A percentile compares a stretch with the other conserved stretches of the same genome.
phyloP scores from a whole-genome alignment of 2,888 invertebrate genomes.

The Nomada fabriciana region DNA sequence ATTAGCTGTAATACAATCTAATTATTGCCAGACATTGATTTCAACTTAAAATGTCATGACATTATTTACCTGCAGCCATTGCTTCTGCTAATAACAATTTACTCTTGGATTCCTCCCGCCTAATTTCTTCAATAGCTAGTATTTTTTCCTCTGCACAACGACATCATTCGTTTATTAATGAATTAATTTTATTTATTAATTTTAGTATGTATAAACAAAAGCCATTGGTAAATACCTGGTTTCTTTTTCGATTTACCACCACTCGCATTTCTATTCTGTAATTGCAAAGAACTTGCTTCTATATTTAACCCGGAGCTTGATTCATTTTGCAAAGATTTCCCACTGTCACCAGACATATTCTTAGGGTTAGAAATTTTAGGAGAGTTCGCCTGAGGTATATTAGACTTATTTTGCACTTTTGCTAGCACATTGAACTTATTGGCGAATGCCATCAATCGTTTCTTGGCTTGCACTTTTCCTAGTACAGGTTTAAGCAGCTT shows the following conservation, averaged over 20 bases:
- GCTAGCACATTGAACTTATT: conserved; percentile 79
- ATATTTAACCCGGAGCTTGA: conserved; percentile 63
- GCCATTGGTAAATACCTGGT: conserved; percentile 53
- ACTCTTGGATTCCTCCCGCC: conserved; percentile 79
- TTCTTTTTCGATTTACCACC: conserved; percentile 64
- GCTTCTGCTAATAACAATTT: conserved; percentile 74
- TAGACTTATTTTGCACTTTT: conserved; percentile 70
- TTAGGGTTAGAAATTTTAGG: conserved; percentile 50
- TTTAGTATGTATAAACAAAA: neutral
- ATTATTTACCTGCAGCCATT: conserved; percentile 69
- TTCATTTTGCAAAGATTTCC: conserved; percentile 50
- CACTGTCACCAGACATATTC: conserved; percentile 42
- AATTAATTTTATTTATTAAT: neutral
- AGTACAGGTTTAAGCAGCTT: conserved; percentile 81
- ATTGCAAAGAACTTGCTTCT: conserved; percentile 55
- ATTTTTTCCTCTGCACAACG: conserved; percentile 77
- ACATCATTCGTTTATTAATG: conserved; percentile 14
- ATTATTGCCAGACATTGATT: conserved; percentile 16
- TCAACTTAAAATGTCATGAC: neutral
- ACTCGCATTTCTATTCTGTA: conserved; percentile 44
- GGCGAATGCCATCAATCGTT: conserved; percentile 83
- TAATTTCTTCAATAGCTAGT: conserved; percentile 83
- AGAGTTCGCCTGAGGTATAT: conserved; percentile 42
- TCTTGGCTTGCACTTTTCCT: conserved; percentile 83
- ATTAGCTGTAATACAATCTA: conserved; percentile 57